Evolutionary conservation across 2,888 invertebrate genomes (phyloP).

Genomic region (Marronus borbonicus): DNA sequence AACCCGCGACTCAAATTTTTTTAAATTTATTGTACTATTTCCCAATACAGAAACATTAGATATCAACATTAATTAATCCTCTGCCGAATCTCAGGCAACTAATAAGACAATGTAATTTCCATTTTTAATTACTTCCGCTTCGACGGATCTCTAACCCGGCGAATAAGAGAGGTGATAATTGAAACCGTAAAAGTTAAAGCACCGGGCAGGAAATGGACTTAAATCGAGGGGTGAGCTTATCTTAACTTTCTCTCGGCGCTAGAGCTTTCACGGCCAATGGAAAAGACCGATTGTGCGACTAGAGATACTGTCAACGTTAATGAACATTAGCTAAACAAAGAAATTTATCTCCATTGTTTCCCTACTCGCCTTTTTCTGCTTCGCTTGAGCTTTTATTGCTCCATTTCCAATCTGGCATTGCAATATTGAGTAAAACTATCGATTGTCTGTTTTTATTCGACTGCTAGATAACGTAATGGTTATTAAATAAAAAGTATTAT

Average conservation of each 20-base stretch:
- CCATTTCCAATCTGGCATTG: not conserved
- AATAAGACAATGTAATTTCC: constrained; percentile 50
- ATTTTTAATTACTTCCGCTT: constrained; percentile 52
- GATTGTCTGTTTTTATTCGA: not conserved
- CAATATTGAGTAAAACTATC: not conserved
- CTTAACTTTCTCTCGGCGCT: constrained; percentile 52
- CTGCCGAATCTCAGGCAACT: not conserved
- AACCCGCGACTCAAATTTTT: not conserved
- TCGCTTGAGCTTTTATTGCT: constrained; percentile 1
- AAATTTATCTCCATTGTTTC: constrained; percentile 28
- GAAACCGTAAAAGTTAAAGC: constrained; percentile 60
- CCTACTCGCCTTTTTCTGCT: not conserved
- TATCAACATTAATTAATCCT: constrained; percentile 20
- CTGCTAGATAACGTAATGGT: not conserved
- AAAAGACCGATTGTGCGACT: constrained; percentile 46
- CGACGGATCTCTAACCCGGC: constrained; percentile 25
- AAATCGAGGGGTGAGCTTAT: constrained; percentile 57
- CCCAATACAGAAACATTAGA: not conserved
- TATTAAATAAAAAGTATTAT: too few species aligned
- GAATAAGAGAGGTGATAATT: constrained; percentile 56
- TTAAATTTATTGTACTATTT: not conserved
- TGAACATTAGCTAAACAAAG: constrained; percentile 52
- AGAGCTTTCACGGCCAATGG: constrained; percentile 51
- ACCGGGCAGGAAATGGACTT: constrained; percentile 58
- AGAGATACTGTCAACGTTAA: constrained; percentile 52